Conservation (phyloP, 1,140 invertebrate species). For the Seison nebaliae region DNA sequence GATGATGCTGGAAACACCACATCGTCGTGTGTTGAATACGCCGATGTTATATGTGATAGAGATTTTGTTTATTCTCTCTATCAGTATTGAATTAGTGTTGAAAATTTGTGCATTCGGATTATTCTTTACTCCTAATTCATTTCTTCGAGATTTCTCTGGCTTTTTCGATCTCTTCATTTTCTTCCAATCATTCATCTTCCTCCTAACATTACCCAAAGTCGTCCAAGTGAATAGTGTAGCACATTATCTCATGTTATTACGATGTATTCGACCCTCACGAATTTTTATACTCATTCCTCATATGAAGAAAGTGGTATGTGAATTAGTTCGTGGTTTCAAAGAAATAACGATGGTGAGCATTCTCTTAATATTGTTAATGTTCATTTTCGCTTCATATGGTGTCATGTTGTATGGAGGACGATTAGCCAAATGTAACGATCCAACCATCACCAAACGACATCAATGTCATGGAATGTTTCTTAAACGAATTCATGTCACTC, state of each 20-base stretch:
- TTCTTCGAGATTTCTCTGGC: conserved; percentile 83
- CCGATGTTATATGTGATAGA: conserved; percentile 61
- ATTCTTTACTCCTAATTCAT: conserved; percentile 92
- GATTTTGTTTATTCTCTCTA: conserved; percentile 84
- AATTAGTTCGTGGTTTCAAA: conserved; percentile 91
- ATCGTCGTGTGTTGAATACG: conserved; percentile 37
- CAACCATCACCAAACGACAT: conserved; percentile 37
- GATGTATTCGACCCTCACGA: conserved; percentile 71
- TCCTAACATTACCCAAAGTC: conserved; percentile 74
- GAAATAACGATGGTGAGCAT: conserved; percentile 90
- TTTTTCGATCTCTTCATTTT: conserved; percentile 90
- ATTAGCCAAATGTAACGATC: conserved; percentile 84
- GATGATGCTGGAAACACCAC: conserved; percentile 93
- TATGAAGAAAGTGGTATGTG: conserved; percentile 95
- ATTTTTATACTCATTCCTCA: conserved; percentile 95
- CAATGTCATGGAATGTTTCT: conserved; percentile 82
- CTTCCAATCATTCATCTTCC: conserved; percentile 63
- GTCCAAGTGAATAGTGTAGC: conserved; percentile 68
- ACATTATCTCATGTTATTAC: conserved; percentile 75
- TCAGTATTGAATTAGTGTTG: conserved; percentile 75
- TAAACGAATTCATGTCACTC: conserved; percentile 77
- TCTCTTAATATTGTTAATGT: conserved; percentile 84
- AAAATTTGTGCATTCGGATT: conserved; percentile 90
- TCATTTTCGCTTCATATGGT: conserved; percentile 93
- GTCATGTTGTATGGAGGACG: conserved; percentile 85